Evolutionary conservation across 1,140 invertebrate species (phyloP).

Genomic region (Laupala kohalensis): DNA sequence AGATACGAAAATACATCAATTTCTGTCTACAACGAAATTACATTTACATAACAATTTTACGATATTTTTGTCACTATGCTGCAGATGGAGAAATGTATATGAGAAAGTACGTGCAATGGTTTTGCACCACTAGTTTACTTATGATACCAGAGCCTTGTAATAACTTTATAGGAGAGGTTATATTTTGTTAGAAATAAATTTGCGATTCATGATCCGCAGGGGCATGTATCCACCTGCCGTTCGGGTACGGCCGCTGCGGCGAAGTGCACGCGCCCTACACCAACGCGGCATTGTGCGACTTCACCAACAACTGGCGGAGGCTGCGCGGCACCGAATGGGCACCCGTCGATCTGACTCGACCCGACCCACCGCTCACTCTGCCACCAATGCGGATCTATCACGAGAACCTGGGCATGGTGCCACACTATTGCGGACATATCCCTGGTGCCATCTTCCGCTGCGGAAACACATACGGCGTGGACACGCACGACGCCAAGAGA

Average conservation of each 20-base stretch:
- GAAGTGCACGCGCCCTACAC: conserved; percentile 44
- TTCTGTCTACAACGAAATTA: too few species aligned
- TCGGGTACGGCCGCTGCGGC: conserved; percentile 46
- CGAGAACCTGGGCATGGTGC: conserved; percentile 51
- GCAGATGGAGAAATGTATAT: too few species aligned
- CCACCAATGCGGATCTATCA: conserved; percentile 46
- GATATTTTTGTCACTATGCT: too few species aligned
- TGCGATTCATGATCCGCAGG: too few species aligned
- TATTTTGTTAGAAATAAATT: too few species aligned
- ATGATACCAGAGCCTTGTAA: too few species aligned
- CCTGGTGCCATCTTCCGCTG: conserved; percentile 51
- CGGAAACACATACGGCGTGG: conserved; percentile 55
- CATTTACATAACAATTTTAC: too few species aligned
- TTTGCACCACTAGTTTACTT: too few species aligned
- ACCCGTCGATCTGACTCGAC: conserved; percentile 37
- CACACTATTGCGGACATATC: conserved; percentile 55
- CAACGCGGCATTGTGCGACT: conserved; percentile 48
- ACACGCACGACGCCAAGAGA: conserved; percentile 51
- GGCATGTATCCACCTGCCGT: conserved; percentile 51
- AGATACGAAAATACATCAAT: too few species aligned
- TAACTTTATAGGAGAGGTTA: too few species aligned
- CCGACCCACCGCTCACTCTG: conserved; percentile 34
- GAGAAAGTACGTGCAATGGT: too few species aligned
- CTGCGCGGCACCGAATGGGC: conserved; percentile 52
- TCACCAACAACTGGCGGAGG: conserved; percentile 51